These are phyloP conservation scores for Microcebus griseorufus DNA, from an alignment of 2,113 vertebrate genomes.

Conservation along the genomic window DNA sequence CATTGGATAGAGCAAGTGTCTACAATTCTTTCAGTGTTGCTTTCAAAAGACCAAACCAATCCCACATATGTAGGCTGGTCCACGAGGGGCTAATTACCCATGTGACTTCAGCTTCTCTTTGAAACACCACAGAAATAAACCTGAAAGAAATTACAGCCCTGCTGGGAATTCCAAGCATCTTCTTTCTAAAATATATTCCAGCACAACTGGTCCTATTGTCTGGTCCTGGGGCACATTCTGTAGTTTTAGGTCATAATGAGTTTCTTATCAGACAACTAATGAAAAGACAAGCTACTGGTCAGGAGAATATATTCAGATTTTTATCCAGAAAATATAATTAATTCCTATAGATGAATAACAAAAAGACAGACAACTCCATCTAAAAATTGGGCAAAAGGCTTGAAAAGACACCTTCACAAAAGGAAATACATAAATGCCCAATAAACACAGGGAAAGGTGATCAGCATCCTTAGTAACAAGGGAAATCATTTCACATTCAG, in stretches of 20 bases:
- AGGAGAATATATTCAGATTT: conserved; percentile 3
- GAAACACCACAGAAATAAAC: not conserved
- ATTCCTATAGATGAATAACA: not conserved
- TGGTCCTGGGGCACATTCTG: not conserved
- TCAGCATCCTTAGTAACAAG: not conserved
- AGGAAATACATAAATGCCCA: not conserved
- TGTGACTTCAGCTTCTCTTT: not conserved
- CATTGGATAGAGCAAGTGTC: not conserved
- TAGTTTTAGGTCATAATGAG: not conserved
- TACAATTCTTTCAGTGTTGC: not conserved
- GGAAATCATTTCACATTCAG: not conserved
- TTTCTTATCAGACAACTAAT: not conserved
- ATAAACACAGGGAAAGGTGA: not conserved
- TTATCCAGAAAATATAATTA: not conserved
- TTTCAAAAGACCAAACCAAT: not conserved
- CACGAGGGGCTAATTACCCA: not conserved
- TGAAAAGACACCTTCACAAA: not conserved
- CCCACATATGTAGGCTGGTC: not conserved
- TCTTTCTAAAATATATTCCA: conserved; percentile 35
- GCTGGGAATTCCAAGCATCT: not conserved
- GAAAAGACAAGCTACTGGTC: not conserved
- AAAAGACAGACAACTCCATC: not conserved
- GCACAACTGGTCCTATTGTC: not conserved
- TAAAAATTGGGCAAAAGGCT: conserved; percentile 3
- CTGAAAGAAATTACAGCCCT: not conserved